These are phyloP conservation scores for Montipora sp. DNA, from an alignment of 64 coral and sea anemone species.

Conservation along the genomic window DNA sequence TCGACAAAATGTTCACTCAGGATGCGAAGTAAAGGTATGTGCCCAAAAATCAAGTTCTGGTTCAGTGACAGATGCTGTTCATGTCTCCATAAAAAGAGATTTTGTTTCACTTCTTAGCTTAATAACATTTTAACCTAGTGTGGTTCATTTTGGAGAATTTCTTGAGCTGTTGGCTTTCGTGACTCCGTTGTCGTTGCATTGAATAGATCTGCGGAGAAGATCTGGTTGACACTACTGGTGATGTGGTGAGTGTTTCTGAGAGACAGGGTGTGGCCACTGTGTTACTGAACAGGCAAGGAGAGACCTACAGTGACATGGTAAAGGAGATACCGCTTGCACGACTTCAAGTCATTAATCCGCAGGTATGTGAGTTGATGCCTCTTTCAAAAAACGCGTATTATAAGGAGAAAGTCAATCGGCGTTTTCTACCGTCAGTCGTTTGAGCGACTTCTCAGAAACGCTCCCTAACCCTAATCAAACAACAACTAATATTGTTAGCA, in stretches of 20 bases:
- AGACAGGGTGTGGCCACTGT: conserved; percentile 81
- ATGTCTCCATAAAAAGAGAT: no score
- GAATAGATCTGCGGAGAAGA: conserved; percentile 85
- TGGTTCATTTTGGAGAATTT: background rate
- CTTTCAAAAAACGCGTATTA: background rate
- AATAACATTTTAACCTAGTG: no score
- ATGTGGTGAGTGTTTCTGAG: conserved; percentile 78
- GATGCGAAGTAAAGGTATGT: conserved; percentile 77
- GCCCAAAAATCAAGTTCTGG: no score
- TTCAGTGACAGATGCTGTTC: background rate
- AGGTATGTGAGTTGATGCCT: conserved; percentile 46
- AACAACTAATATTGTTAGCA: no score
- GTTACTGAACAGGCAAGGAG: conserved; percentile 38
- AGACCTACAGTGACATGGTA: conserved; percentile 56
- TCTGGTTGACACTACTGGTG: conserved; percentile 56
- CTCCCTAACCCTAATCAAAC: no score
- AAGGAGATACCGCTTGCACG: conserved; percentile 64
- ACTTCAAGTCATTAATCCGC: conserved; percentile 51
- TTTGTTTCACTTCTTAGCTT: no score
- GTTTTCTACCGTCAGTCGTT: background rate
- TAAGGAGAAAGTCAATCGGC: background rate
- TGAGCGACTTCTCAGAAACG: no score
- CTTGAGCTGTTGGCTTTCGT: background rate
- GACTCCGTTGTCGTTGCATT: background rate
- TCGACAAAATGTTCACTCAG: conserved; percentile 70